Conservation (phyloP, 2,888 invertebrate genomes). For the Acronicta alni region DNA sequence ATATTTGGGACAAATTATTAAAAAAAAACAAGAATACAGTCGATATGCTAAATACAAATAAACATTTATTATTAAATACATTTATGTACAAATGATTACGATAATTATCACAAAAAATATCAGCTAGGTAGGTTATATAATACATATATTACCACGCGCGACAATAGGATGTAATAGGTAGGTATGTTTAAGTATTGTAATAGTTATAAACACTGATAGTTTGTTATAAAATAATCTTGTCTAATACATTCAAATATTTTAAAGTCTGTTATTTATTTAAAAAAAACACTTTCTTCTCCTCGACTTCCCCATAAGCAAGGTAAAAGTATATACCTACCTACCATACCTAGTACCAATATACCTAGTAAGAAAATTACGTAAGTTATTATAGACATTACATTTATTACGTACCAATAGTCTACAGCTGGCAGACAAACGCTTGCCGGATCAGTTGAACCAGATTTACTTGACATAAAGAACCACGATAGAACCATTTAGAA, state of each 20-base stretch:
- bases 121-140: slow-evolving; percentile 56
- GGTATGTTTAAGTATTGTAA: background rate
- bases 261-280: too few species aligned
- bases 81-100: slow-evolving; percentile 80
- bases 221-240: background rate
- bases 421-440: too few species aligned
- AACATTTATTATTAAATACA: slow-evolving; percentile 79
- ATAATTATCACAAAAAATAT: slow-evolving; percentile 82
- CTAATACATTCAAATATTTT: background rate
- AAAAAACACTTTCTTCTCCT: too few species aligned
- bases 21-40: slow-evolving; percentile 50
- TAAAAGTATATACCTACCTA: too few species aligned
- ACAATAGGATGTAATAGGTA: slow-evolving; percentile 1
- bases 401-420: too few species aligned
- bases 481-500: too few species aligned
- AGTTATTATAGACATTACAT: too few species aligned
- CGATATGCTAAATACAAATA: slow-evolving; percentile 79
- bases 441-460: too few species aligned
- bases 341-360: too few species aligned
- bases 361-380: too few species aligned
- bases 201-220: background rate
- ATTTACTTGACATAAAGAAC: too few species aligned
- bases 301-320: too few species aligned
- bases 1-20: background rate
- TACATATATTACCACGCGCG: slow-evolving; percentile 40